Evolutionary conservation across 2,797 vertebrate genomes (phyloP), one percentile per base, ranked within the genome.

Genomic region (Leptatherina wallacei): DNA sequence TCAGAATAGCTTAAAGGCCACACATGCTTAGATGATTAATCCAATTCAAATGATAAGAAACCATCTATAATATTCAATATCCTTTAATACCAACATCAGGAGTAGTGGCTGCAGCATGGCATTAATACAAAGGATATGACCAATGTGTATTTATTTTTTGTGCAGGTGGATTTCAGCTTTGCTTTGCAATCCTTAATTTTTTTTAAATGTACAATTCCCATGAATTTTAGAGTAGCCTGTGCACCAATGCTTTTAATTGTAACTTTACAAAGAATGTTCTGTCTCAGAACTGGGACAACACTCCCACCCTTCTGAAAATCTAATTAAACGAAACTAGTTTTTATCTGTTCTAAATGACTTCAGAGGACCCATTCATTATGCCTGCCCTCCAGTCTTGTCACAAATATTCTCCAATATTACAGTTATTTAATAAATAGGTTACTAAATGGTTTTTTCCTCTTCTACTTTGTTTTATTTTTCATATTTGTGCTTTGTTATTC

Each of bases 261-360:
- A 91, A 91, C 91, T 93, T 93, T 87, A 92, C 85, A 93, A 84
- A 93, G 87, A 83, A 89, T 88, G 83, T 87, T 90, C 89, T 82
- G 78, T 84, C 89, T 90, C 86, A 93, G 92, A 95, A 94, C 89
- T 95, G 94, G 94, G 94, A 93, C 94, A 95, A 89, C 89, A 87
- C 92, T 91, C 92, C 90, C 91, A 86, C 92, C 92, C 93, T 69
- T 90, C 91, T 89, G 93, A 91, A 93, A 94, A 94, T 93, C 93
- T 94, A 94, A 95, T 95, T 95, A 94, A 95, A 95, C 92, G 93
- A 95, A 95, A 95, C 95, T 95, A 95, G 94, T 95, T 95, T 95
- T 92, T 93, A 94, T 94, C 91, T 92, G 91, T 94, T 95, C 92
- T 92, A 95, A 95, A 95, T 94, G 93, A 94, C 94, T 95, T 94